Conservation (phyloP, 2,113 vertebrate species). For the Coregonus clupeaformis region DNA sequence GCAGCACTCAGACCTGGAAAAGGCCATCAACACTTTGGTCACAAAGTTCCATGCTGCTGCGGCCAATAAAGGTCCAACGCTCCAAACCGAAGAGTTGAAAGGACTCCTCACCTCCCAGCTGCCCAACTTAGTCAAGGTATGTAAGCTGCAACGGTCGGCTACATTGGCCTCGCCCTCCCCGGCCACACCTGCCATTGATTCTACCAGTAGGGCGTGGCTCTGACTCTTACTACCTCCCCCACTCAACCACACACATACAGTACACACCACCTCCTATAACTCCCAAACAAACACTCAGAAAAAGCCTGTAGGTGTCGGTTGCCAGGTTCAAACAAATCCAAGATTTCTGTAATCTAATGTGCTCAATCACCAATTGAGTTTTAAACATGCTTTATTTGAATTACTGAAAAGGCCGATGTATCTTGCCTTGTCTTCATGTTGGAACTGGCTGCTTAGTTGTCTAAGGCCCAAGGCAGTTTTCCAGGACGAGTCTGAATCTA, state of each 20-base stretch:
- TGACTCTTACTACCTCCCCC: neutral
- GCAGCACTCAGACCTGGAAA: slow-evolving; percentile 73
- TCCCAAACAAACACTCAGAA: neutral
- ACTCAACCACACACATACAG: neutral
- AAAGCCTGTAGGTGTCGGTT: neutral
- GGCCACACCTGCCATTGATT: slow-evolving; percentile 21
- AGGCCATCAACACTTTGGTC: slow-evolving; percentile 73
- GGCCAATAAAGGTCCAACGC: slow-evolving; percentile 51
- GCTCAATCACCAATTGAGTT: no score
- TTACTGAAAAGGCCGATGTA: neutral
- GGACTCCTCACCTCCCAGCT: slow-evolving; percentile 66
- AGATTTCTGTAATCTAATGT: no score
- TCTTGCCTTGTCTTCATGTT: neutral
- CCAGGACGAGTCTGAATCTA: neutral
- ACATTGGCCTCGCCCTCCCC: neutral
- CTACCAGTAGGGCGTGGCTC: slow-evolving; percentile 16
- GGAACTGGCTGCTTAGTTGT: neutral
- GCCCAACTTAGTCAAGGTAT: slow-evolving; percentile 70
- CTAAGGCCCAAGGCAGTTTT: neutral
- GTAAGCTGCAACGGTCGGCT: neutral
- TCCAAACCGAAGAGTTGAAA: slow-evolving; percentile 75
- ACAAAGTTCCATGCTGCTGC: slow-evolving; percentile 71
- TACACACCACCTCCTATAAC: no score
- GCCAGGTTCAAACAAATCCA: no score
- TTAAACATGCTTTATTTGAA: neutral